A percentile compares a stretch with the other conserved stretches of the same genome.
Evolutionary conservation across 2,113 vertebrate genomes (phyloP).

Genomic region (Petroica traversi): DNA sequence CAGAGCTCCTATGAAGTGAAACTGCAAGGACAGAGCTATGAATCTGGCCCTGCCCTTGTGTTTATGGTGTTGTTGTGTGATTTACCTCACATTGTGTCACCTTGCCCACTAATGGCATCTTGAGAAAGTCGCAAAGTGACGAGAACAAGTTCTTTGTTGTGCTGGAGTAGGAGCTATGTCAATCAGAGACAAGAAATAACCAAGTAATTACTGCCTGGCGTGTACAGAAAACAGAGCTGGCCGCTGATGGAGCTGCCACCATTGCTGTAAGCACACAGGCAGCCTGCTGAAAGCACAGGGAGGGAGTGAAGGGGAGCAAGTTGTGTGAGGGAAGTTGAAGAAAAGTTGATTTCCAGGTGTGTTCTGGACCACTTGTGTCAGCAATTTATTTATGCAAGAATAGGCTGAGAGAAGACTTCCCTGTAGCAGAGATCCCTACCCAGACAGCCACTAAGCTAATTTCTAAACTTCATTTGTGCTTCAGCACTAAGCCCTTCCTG

Average conservation of each 20-base stretch:
- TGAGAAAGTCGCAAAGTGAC: neutral
- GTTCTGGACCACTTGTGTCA: neutral
- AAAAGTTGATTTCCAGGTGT: neutral
- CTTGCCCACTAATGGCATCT: neutral
- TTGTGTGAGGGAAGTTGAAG: neutral
- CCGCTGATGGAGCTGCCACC: neutral
- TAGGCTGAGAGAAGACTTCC: neutral
- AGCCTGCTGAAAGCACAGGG: neutral
- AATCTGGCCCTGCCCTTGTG: neutral
- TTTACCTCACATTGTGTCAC: neutral
- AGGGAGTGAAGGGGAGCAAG: neutral
- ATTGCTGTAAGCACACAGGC: neutral
- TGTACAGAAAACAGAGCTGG: neutral
- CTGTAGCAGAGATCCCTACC: neutral
- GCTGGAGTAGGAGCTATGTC: neutral
- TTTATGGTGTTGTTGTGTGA: neutral
- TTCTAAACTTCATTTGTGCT: neutral
- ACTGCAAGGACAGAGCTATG: neutral
- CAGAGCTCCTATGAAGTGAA: neutral
- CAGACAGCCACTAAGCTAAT: neutral
- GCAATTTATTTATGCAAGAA: neutral
- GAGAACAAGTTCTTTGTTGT: neutral
- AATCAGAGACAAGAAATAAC: neutral
- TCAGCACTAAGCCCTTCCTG: neutral
- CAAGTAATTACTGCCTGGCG: neutral